phyloP scores from a whole-genome alignment of 2,888 invertebrate genomes.

The Macropis europaea region DNA sequence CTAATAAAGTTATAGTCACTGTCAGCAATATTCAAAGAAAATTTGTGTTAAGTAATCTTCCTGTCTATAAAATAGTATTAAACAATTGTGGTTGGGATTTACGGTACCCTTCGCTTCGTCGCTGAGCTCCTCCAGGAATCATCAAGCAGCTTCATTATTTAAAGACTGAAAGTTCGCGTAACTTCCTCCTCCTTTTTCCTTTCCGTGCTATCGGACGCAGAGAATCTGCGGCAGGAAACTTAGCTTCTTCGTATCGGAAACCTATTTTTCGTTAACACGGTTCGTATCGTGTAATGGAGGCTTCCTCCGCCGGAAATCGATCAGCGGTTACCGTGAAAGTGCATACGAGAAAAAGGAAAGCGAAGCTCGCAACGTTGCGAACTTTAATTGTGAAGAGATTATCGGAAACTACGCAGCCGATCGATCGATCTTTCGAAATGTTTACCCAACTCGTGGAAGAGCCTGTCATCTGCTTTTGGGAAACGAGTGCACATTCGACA shows the following conservation, averaged over 20 bases:
- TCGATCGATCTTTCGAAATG: background rate
- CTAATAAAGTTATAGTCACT: too few relatives aligned
- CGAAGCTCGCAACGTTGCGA: background rate
- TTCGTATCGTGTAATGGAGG: slow-evolving; percentile 19
- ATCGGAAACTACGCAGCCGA: background rate
- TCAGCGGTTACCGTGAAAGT: slow-evolving; percentile 25
- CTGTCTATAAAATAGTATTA: too few relatives aligned
- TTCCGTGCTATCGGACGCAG: background rate
- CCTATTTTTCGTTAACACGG: slow-evolving; percentile 48
- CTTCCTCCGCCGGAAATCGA: slow-evolving; percentile 21
- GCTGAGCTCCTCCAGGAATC: background rate
- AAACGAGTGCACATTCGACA: too few relatives aligned
- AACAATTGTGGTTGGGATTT: background rate
- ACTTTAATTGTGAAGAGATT: slow-evolving; percentile 32
- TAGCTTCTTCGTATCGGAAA: slow-evolving; percentile 32
- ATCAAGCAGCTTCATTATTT: slow-evolving; percentile 22
- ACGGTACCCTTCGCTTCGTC: background rate
- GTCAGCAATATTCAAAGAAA: too few relatives aligned
- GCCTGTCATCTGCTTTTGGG: too few relatives aligned
- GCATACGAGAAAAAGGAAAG: background rate
- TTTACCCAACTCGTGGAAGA: background rate
- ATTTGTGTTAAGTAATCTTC: too few relatives aligned
- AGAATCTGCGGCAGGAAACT: slow-evolving; percentile 33
- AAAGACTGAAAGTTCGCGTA: slow-evolving; percentile 10
- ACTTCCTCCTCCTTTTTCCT: background rate